phyloP scores from a whole-genome alignment of 2,113 vertebrate genomes.

The Mungos mungo region DNA sequence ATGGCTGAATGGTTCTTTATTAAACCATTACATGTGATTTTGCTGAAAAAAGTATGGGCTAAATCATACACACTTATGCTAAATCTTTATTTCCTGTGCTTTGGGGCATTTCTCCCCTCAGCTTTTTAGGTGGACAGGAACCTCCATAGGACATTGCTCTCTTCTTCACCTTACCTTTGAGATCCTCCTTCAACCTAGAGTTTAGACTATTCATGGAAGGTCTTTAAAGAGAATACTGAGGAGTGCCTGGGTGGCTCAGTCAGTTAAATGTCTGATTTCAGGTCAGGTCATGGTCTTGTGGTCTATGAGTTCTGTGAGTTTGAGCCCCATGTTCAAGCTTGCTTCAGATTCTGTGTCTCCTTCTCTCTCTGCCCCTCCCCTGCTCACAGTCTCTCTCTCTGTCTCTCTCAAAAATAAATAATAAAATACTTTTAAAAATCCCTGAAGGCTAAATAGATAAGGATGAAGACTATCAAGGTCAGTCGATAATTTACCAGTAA shows the following conservation, averaged over 20 bases:
- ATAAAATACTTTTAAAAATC: not conserved
- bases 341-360: too few relatives aligned
- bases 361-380: too few relatives aligned
- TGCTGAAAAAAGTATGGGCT: not conserved
- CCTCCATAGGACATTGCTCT: not conserved
- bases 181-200: not conserved
- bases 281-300: too few relatives aligned
- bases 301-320: too few relatives aligned
- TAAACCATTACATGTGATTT: not conserved
- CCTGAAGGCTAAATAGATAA: not conserved
- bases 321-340: too few relatives aligned
- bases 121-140: not conserved
- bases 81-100: not conserved
- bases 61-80: not conserved
- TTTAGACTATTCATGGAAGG: not conserved
- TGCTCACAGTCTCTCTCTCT: too few relatives aligned
- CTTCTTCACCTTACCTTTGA: not conserved
- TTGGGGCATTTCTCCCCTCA: not conserved
- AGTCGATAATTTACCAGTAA: not conserved
- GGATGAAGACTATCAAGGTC: not conserved
- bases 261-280: too few relatives aligned
- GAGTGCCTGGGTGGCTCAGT: too few relatives aligned
- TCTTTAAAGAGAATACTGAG: conserved; percentile 21
- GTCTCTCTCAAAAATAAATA: too few relatives aligned
- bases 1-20: not conserved